These are phyloP conservation scores for Trichopoda pennipes DNA, from an alignment of 2,888 invertebrate genomes.

Conservation along the genomic window DNA sequence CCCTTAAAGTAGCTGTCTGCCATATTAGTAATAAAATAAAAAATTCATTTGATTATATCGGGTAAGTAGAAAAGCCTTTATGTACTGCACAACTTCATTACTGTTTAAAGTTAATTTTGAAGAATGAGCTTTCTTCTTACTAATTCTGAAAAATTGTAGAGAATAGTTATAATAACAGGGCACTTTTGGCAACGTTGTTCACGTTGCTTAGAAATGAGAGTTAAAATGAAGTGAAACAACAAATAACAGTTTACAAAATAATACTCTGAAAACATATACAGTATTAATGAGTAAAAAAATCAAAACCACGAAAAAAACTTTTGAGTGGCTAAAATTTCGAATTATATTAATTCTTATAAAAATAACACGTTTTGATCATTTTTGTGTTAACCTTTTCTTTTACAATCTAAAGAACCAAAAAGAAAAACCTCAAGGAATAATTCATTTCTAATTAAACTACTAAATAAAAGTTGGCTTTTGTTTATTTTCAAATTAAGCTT, in stretches of 20 bases:
- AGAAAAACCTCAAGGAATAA: background rate
- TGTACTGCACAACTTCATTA: too few species aligned
- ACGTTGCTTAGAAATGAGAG: background rate
- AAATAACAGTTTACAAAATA: constrained; percentile 18
- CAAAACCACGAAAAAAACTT: background rate
- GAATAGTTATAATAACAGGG: too few species aligned
- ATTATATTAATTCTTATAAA: too few species aligned
- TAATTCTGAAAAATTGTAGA: too few species aligned
- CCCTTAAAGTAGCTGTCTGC: too few species aligned
- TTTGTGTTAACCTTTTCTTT: background rate
- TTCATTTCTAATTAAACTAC: background rate
- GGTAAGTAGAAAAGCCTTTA: too few species aligned
- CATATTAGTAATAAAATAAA: too few species aligned
- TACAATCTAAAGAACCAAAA: background rate
- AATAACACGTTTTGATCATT: background rate
- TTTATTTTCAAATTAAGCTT: background rate
- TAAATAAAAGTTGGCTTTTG: background rate
- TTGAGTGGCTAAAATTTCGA: too few species aligned
- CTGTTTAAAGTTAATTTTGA: too few species aligned
- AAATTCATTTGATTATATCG: too few species aligned
- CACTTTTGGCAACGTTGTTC: too few species aligned
- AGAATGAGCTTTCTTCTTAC: too few species aligned
- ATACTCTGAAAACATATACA: background rate
- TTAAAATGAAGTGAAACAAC: constrained; percentile 4
- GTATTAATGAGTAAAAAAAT: background rate